phyloP scores from a whole-genome alignment of 2,113 vertebrate species.

The Alectura lathami region DNA sequence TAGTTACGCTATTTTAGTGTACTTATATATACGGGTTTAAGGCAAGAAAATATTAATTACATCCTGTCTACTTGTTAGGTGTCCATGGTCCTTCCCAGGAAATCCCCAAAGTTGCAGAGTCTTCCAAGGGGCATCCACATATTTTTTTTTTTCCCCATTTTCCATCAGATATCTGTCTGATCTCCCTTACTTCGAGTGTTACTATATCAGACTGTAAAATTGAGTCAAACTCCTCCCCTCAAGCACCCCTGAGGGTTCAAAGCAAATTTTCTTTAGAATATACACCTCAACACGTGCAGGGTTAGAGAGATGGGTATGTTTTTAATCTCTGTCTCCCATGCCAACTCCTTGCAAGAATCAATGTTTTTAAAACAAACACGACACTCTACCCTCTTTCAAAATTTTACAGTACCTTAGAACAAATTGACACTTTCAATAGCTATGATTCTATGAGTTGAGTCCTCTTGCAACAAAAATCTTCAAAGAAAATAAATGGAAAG shows the following conservation, averaged over 20 bases:
- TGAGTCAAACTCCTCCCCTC: neutral
- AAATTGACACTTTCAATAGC: neutral
- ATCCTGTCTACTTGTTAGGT: neutral
- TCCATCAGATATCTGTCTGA: neutral
- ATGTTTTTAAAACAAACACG: neutral
- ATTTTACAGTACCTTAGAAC: neutral
- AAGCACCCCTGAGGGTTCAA: neutral
- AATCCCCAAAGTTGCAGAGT: neutral
- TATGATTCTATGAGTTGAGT: neutral
- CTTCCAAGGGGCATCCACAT: neutral
- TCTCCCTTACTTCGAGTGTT: neutral
- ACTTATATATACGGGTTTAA: neutral
- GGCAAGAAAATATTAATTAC: neutral
- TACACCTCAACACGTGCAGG: neutral
- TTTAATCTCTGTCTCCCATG: neutral
- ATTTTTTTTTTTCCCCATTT: neutral
- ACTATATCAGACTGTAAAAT: neutral
- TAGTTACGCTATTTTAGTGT: neutral
- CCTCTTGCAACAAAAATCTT: neutral
- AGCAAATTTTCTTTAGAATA: neutral
- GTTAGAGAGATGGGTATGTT: neutral
- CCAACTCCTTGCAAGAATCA: neutral
- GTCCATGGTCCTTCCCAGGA: neutral
- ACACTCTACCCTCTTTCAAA: neutral
- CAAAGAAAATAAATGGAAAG: conserved; percentile 2